Percentiles rank a stretch among this genome's conserved stretches.
Evolutionary conservation across 2,888 invertebrate genomes (phyloP).

Genomic region (Axea sp.): DNA sequence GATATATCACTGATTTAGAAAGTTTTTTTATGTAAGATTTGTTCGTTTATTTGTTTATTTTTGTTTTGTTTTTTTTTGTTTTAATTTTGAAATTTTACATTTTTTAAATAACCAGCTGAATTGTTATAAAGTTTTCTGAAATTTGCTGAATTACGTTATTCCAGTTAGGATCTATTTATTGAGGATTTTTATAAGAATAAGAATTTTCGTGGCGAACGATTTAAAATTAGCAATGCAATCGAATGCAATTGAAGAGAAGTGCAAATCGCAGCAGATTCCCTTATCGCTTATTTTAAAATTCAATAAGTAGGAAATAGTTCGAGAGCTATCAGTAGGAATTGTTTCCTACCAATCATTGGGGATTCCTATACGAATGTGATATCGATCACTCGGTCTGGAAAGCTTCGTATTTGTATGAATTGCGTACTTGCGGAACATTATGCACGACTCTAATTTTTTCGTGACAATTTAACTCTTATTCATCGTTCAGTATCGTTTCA

Average conservation of each 20-base stretch:
- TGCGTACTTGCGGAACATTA: slow-evolving; percentile 9
- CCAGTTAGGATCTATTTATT: too few species aligned
- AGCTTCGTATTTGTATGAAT: background rate
- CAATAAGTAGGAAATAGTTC: slow-evolving; percentile 43
- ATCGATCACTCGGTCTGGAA: slow-evolving; percentile 31
- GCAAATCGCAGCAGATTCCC: slow-evolving; percentile 38
- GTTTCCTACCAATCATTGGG: slow-evolving; percentile 53
- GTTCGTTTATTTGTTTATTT: too few species aligned
- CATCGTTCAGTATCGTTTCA: background rate
- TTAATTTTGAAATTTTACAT: too few species aligned
- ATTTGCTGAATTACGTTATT: too few species aligned
- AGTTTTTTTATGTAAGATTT: too few species aligned
- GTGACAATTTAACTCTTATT: slow-evolving; percentile 1
- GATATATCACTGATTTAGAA: too few species aligned
- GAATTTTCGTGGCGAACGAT: too few species aligned
- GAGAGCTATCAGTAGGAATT: slow-evolving; percentile 47
- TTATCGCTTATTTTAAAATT: slow-evolving; percentile 46
- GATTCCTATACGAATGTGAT: slow-evolving; percentile 39
- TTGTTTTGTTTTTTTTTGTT: too few species aligned
- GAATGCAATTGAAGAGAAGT: slow-evolving; percentile 22
- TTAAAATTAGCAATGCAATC: slow-evolving; percentile 36
- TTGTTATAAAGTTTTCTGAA: too few species aligned
- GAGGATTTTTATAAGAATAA: too few species aligned
- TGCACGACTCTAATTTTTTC: slow-evolving; percentile 24
- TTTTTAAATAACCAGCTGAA: too few species aligned